Conservation (phyloP, 2,888 invertebrate species). For the Antheraea assamensis region DNA sequence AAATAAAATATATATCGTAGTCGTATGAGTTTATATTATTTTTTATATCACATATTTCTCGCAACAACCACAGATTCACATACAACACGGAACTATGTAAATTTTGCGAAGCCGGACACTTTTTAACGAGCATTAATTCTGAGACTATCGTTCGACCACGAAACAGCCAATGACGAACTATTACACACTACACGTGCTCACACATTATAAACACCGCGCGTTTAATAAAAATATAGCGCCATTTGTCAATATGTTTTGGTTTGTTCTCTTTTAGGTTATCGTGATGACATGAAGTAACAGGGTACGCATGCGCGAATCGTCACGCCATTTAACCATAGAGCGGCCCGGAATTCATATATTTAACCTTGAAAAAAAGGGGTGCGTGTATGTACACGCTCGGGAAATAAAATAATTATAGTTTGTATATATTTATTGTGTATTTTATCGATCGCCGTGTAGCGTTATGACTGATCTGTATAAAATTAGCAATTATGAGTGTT, state of each 20-base stretch:
- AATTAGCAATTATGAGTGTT: not conserved
- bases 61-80: slow-evolving; percentile 22
- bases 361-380: not conserved
- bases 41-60: slow-evolving; percentile 19
- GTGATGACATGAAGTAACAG: slow-evolving; percentile 34
- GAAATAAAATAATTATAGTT: not conserved
- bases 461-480: not conserved
- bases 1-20: not conserved
- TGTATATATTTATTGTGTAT: not conserved
- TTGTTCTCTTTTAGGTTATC: slow-evolving; percentile 46
- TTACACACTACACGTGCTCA: slow-evolving; percentile 25
- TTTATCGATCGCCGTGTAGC: no score
- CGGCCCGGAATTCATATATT: not conserved
- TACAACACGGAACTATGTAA: slow-evolving; percentile 11
- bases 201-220: slow-evolving; percentile 20
- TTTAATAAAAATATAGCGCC: slow-evolving; percentile 29
- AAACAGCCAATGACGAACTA: slow-evolving; percentile 40
- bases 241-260: slow-evolving; percentile 33
- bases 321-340: slow-evolving; percentile 15
- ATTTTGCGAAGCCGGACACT: slow-evolving; percentile 14
- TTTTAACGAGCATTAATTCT: slow-evolving; percentile 38
- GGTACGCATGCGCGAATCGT: slow-evolving; percentile 48
- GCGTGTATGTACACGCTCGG: not conserved
- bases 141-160: slow-evolving; percentile 44
- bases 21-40: not conserved